Percentiles rank a stretch among this genome's conserved stretches.
These are phyloP conservation scores for Crenichthys baileyi DNA, from an alignment of 2,797 vertebrate genomes.

Conservation along the genomic window DNA sequence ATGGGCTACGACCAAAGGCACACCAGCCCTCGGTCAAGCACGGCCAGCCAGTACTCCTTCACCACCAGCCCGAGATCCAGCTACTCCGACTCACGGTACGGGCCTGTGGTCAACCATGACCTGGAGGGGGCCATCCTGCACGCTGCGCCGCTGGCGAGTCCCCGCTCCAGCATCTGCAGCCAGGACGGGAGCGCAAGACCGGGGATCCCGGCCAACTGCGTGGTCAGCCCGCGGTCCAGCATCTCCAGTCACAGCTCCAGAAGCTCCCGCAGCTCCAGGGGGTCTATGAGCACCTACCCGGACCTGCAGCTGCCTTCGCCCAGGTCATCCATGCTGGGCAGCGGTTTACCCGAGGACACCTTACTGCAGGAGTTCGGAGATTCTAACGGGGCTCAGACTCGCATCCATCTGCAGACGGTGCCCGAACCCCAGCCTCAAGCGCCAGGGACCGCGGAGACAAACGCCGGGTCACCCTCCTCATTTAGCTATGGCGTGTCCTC, in stretches of 20 bases:
- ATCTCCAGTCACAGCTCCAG: slow-evolving; percentile 95
- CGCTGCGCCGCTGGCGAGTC: slow-evolving; percentile 78
- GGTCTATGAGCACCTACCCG: slow-evolving; percentile 91
- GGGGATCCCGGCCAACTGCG: slow-evolving; percentile 72
- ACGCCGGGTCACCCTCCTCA: slow-evolving; percentile 62
- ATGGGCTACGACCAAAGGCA: slow-evolving; percentile 97
- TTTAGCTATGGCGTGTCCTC: slow-evolving; percentile 80
- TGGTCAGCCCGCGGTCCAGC: slow-evolving; percentile 91
- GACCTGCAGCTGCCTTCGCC: slow-evolving; percentile 89
- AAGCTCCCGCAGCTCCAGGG: slow-evolving; percentile 89
- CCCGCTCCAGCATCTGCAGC: slow-evolving; percentile 85
- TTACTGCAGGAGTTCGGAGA: slow-evolving; percentile 82
- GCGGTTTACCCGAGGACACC: slow-evolving; percentile 82
- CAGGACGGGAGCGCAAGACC: slow-evolving; percentile 79
- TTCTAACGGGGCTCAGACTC: slow-evolving; percentile 73
- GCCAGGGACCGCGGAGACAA: slow-evolving; percentile 62
- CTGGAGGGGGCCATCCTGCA: slow-evolving; percentile 77
- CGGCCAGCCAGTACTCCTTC: slow-evolving; percentile 87
- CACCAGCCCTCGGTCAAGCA: slow-evolving; percentile 90
- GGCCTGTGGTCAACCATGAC: slow-evolving; percentile 79
- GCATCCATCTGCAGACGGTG: slow-evolving; percentile 76
- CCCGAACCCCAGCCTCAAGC: slow-evolving; percentile 72
- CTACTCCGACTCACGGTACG: slow-evolving; percentile 85
- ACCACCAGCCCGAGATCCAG: slow-evolving; percentile 87
- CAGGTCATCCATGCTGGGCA: slow-evolving; percentile 84